Conservation (phyloP, 1,140 invertebrate genomes). For the Hyposmocoma kahamanoa region DNA sequence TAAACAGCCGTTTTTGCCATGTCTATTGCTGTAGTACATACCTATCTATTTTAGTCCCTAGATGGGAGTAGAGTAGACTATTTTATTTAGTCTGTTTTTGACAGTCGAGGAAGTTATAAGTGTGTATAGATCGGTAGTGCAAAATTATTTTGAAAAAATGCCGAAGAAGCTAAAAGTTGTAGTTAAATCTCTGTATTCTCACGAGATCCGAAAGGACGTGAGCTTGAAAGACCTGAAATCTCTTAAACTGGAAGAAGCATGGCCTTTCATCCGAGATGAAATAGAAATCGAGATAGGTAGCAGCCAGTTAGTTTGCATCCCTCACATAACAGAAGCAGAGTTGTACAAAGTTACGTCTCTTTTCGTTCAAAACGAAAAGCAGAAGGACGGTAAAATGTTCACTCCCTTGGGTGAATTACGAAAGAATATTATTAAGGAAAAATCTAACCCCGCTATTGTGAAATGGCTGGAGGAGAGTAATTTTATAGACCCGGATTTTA, state of each 20-base stretch:
- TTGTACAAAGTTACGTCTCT: slow-evolving; percentile 65
- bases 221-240: slow-evolving; percentile 60
- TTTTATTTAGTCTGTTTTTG: slow-evolving; percentile 26
- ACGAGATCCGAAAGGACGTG: slow-evolving; percentile 70
- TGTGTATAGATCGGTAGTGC: no score
- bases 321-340: slow-evolving; percentile 67
- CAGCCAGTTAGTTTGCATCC: slow-evolving; percentile 65
- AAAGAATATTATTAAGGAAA: slow-evolving; percentile 56
- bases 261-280: slow-evolving; percentile 72
- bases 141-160: slow-evolving; percentile 48
- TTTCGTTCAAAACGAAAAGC: slow-evolving; percentile 61
- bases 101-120: slow-evolving; percentile 12
- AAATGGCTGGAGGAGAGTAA: slow-evolving; percentile 49
- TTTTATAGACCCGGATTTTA: slow-evolving; percentile 59
- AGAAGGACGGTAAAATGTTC: slow-evolving; percentile 63
- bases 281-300: slow-evolving; percentile 70
- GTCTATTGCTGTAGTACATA: no score
- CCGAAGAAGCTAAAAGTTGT: slow-evolving; percentile 70
- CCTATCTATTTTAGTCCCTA: no score
- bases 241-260: slow-evolving; percentile 66
- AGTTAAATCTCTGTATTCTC: slow-evolving; percentile 65
- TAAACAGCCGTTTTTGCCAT: no score
- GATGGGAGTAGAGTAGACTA: not conserved
- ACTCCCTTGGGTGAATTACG: slow-evolving; percentile 60
- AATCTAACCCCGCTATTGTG: slow-evolving; percentile 55